Evolutionary conservation across 2,888 invertebrate genomes (phyloP).

Genomic region (Junonia oenone): DNA sequence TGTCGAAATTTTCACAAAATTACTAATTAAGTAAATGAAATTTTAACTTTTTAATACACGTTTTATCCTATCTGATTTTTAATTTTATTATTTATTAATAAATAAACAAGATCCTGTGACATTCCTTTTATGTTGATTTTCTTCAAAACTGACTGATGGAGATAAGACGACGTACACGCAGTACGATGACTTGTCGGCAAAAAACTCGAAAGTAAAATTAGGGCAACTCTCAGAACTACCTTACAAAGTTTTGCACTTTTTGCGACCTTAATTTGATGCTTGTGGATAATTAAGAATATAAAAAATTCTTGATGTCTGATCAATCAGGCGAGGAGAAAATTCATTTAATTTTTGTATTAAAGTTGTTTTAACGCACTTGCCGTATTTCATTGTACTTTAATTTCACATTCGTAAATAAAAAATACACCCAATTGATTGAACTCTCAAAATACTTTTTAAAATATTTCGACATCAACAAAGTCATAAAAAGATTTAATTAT

Average conservation of each 20-base stretch:
- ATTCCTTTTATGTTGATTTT: conserved; percentile 25
- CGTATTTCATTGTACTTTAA: background rate
- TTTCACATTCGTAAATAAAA: background rate
- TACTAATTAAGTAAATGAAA: too few relatives aligned
- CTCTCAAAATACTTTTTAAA: too few relatives aligned
- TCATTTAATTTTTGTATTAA: background rate
- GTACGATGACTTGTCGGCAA: conserved; percentile 43
- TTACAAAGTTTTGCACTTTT: conserved; percentile 46
- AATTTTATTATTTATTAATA: background rate
- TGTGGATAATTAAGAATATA: conserved; percentile 43
- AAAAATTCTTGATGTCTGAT: conserved; percentile 33
- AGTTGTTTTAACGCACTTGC: background rate
- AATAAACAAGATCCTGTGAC: background rate
- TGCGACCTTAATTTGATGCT: conserved; percentile 43
- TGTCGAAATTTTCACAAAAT: too few relatives aligned
- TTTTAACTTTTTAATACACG: too few relatives aligned
- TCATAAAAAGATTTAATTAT: too few relatives aligned
- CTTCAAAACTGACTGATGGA: conserved; percentile 45
- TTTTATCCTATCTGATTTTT: too few relatives aligned
- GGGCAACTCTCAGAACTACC: conserved; percentile 49
- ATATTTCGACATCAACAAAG: too few relatives aligned
- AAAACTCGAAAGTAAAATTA: conserved; percentile 53
- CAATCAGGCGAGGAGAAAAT: conserved; percentile 13
- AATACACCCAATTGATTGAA: too few relatives aligned
- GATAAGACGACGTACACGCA: too few relatives aligned